Evolutionary conservation across 2,113 vertebrate species (phyloP), one percentile per base, ranked within the genome.

Genomic region (Pagrus major): DNA sequence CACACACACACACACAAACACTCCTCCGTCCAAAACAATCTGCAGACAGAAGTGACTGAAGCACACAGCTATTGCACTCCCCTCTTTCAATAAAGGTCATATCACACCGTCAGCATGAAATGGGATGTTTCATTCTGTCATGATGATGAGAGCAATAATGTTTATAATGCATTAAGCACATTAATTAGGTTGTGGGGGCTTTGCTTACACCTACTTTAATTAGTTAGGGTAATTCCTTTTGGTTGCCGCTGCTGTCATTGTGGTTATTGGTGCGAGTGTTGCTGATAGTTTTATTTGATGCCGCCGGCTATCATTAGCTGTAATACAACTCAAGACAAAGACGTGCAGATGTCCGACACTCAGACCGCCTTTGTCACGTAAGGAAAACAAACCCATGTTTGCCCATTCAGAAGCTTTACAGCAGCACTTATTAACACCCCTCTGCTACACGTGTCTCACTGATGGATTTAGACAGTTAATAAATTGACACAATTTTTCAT

Each of bases 201-300:
- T 84, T 74, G 78, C 79, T 89, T 83, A 74, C 78, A 14, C 61
- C 71, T 77, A 12, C 68, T 84, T 83, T 87, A 91, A 87, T 86
- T 61, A 86, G 51, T 51, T 29, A 39, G 71, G 64, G 31, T 76
- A 71, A 85, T 84, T 87, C 69, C 29, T 67, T 80, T 71, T 41
- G 71, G 55, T 64, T 49, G 70, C 56, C 35, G 68, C 47, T 60
- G 47, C 74, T 33, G 66, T 85, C 76, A 42, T 64, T 71, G 60
- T n/a, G 68, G 63, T 80, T 88, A 71, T 64, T 72, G 74, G 27
- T 67, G 73, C 18, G 15, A 75, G 70, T 52, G 67, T 68, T 63
- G 70, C 64, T 54, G 63, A 75, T 78, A 39, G 69, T 80, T 84
- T 87, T 64, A 77, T 83, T 73, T 64, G 60, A 51, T 47, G 80